Evolutionary conservation across 2,113 vertebrate genomes (phyloP), one percentile per base, ranked within the genome.

Genomic region (Microtus oregoni): DNA sequence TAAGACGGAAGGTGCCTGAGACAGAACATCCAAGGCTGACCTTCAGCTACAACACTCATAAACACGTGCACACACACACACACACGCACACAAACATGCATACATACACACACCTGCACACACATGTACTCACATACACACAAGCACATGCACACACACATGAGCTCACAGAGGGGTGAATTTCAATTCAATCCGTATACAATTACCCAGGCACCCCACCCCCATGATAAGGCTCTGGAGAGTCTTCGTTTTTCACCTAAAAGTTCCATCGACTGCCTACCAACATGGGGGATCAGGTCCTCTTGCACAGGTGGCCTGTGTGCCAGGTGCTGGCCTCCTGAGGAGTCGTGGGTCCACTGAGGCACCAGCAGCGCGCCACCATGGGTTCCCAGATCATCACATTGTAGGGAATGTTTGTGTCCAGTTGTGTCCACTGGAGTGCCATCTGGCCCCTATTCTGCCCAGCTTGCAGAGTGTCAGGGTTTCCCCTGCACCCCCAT

Each of bases 181-280:
- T 98, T 98, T 92, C 98, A 98, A 98, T 98, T 98, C 98, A 98
- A 95, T 95, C 97, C 95, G 92, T 81, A 98, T 98, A 96, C 98
- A 98, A 99, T 98, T 98, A 98, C 97, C 97, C 98, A 98, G 95
- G 97, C 97, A 98, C 97, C 96, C 92, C 32, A 17, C 6, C 97
- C 96, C 93, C 98, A 98, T 98, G 98, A 98, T 98, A 98, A 98
- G 98, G 97, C 98, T 98, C 98, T 0, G 92, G 98, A 97, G 98
- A 97, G 90, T 98, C 98, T 98, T 98, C 97, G 97, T 98, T 97
- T 92, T 95, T 86, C 47, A 82, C 38, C 78, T 98, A 94, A 97
- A 97, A 96, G 83, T 96, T 87, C 92, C 89, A 93, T 97, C 7
- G 79, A 82, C 63, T 11, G 77, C 35, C 79, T 95, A 61, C 73